phyloP scores from a whole-genome alignment of 2,797 vertebrate genomes.

The Squalus acanthias region DNA sequence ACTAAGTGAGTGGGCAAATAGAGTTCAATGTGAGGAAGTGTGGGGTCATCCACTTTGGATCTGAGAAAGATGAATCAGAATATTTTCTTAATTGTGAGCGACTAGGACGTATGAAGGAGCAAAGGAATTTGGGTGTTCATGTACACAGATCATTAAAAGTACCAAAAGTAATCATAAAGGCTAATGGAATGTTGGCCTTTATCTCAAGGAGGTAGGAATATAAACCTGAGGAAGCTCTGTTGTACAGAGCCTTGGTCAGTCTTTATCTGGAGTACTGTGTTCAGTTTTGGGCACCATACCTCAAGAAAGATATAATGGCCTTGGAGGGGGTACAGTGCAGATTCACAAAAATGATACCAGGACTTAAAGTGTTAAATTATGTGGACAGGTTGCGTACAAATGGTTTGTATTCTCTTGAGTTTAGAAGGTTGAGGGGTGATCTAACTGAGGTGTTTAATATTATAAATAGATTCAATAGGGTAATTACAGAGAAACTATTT shows the following conservation, averaged over 20 bases:
- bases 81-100: too few relatives aligned
- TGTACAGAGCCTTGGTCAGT: background rate
- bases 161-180: background rate
- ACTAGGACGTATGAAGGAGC: too few relatives aligned
- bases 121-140: too few relatives aligned
- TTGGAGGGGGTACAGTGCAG: background rate
- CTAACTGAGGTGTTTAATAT: background rate
- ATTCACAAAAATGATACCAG: background rate
- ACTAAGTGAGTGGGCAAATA: too few relatives aligned
- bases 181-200: background rate
- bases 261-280: background rate
- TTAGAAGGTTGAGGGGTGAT: background rate
- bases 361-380: background rate
- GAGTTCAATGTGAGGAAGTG: too few relatives aligned
- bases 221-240: background rate
- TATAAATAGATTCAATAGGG: background rate
- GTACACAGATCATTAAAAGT: background rate
- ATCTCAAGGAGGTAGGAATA: background rate
- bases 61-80: too few relatives aligned
- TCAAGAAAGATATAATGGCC: background rate
- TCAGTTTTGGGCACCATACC: background rate
- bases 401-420: background rate
- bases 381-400: background rate
- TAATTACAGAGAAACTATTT: background rate
- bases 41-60: too few relatives aligned